Conservation (phyloP, 2,797 vertebrate genomes). For the Mus caroli region DNA sequence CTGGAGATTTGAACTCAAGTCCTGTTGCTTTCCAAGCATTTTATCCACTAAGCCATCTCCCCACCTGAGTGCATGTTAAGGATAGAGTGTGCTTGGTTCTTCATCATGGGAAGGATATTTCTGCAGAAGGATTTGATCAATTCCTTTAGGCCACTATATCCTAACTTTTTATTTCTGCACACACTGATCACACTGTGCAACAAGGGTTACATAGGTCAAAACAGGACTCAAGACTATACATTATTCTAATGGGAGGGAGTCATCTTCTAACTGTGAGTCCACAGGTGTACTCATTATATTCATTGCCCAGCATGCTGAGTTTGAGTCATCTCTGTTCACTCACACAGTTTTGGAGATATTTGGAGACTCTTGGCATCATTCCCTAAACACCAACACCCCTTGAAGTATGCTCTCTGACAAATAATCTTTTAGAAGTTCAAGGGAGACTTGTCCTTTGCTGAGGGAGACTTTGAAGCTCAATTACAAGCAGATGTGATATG, state of each 20-base stretch:
- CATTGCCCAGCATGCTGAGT: neutral
- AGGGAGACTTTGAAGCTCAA: neutral
- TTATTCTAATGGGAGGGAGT: neutral
- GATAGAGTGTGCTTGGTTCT: neutral
- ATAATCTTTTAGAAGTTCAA: constrained; percentile 31
- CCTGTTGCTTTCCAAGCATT: neutral
- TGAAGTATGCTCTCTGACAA: neutral
- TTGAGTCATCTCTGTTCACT: neutral
- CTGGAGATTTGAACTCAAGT: neutral
- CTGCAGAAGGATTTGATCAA: neutral
- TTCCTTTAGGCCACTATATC: constrained; percentile 10
- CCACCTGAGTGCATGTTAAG: neutral
- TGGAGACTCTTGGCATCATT: constrained; percentile 10
- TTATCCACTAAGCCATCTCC: neutral
- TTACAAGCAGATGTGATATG: constrained; percentile 32
- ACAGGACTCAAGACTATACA: neutral
- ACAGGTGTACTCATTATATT: neutral
- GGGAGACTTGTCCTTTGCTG: neutral
- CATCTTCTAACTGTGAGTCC: neutral
- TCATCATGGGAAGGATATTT: neutral
- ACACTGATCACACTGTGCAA: neutral
- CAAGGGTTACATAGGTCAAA: neutral
- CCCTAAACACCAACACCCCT: constrained; percentile 9
- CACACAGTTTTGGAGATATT: constrained; percentile 14
- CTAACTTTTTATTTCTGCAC: neutral